Conservation (phyloP, 2,888 invertebrate species). For the Callosobruchus maculatus region DNA sequence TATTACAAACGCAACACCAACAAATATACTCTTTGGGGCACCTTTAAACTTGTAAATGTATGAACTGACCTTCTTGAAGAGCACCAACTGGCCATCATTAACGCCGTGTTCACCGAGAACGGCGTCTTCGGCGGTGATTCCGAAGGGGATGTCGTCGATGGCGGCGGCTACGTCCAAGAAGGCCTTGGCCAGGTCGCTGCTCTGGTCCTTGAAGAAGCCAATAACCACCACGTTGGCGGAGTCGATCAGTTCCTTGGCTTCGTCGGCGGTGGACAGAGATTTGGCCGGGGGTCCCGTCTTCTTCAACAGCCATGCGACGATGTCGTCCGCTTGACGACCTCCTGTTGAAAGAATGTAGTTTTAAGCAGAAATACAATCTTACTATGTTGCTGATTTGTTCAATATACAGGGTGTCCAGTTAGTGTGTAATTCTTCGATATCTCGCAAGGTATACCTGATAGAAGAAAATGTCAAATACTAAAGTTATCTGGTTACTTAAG, state of each 20-base stretch:
- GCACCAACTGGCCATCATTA: conserved; percentile 72
- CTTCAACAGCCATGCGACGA: conserved; percentile 91
- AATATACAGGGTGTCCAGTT: too few species aligned
- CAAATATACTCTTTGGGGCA: too few species aligned
- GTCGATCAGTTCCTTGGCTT: conserved; percentile 78
- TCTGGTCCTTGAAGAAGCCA: conserved; percentile 86
- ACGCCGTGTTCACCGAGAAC: conserved; percentile 78
- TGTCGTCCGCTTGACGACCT: conserved; percentile 88
- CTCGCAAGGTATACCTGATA: too few species aligned
- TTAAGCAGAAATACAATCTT: too few species aligned
- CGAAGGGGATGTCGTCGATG: conserved; percentile 88
- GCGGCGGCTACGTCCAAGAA: conserved; percentile 77
- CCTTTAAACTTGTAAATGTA: too few species aligned
- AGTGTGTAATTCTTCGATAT: too few species aligned
- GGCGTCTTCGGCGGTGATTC: conserved; percentile 73
- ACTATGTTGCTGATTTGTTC: too few species aligned
- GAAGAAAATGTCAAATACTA: too few species aligned
- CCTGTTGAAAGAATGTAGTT: too few species aligned
- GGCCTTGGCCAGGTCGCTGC: conserved; percentile 75
- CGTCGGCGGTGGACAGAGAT: conserved; percentile 71
- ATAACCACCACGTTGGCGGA: conserved; percentile 78
- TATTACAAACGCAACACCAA: too few species aligned
- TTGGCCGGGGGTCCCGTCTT: conserved; percentile 96
- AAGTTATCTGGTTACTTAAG: too few species aligned
- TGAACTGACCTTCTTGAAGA: conserved; percentile 80